Evolutionary conservation across 2,113 vertebrate species (phyloP), one percentile per base, ranked within the genome.

Genomic region (Empidonax traillii): DNA sequence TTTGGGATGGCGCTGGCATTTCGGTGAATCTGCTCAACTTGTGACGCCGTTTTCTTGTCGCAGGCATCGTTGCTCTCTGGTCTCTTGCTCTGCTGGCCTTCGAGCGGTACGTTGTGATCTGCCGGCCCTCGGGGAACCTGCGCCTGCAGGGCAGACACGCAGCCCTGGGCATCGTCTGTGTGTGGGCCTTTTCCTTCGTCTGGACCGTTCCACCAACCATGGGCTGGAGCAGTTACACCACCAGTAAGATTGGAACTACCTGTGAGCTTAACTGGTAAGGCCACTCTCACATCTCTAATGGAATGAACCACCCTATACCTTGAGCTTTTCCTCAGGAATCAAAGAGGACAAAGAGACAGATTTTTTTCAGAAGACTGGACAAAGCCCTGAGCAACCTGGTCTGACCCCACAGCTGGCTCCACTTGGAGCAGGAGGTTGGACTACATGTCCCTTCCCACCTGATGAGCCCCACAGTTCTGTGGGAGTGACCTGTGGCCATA

Each of bases 221-320:
- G 90, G 99, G 98, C 31, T 99, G 99, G 99, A 99, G 98, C 98
- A 99, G 98, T 96, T 99, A 99, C 94, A 99, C 98, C 7, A 94
- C 98, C 83, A 99, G 98, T 97, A 99, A 98, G 97, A 99, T 99
- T 65, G 99, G 99, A 74, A 99, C 99, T 72, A 99, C 98, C 20
- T 99, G 99, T 97, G 99, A 99, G 94, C 99, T 98, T 3, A 99
- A 99, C 97, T 99, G 99, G 99, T 99, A 97, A 98, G 98, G 37
- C 21, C 44, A 4, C 9, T 82, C 15, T 56, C 62, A 19, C 23
- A 33, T 10, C 22, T 49, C 37, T 66, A 44, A 69, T 35, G 47
- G 23, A 62, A 89, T 66, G 25, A 46, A 37, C 28, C 1, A 3
- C 28, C 25, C 41, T 33, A 9, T 35, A 25, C 37, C 27, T 65